Evolutionary conservation across 2,113 vertebrate species (phyloP).

Genomic region (Hiodon alosoides): DNA sequence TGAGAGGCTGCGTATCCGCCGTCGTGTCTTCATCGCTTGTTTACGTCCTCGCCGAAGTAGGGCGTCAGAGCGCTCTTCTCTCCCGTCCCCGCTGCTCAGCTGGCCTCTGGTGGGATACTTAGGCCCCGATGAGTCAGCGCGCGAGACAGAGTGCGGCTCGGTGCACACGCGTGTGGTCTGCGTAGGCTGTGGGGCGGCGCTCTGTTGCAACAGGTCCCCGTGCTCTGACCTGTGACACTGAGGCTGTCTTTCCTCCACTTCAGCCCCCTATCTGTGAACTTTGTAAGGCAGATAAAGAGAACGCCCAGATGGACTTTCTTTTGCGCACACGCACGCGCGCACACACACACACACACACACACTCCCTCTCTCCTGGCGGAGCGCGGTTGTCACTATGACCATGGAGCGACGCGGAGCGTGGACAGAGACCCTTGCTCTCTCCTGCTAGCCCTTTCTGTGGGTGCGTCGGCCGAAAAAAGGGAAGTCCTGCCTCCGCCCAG

Average conservation of each 20-base stretch:
- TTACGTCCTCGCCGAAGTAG: no score
- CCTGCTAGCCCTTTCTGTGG: not conserved
- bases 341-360: conserved; percentile 28
- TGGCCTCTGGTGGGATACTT: no score
- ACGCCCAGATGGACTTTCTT: conserved; percentile 57
- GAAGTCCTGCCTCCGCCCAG: no score
- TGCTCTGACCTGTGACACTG: conserved; percentile 65
- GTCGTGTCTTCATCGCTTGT: no score
- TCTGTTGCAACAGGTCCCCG: not conserved
- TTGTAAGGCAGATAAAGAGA: conserved; percentile 75
- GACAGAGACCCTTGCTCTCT: not conserved
- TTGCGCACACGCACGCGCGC: conserved; percentile 31
- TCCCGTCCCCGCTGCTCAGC: no score
- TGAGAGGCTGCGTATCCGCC: no score
- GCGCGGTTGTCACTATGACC: conserved; percentile 47
- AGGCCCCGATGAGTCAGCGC: not conserved
- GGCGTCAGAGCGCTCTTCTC: no score
- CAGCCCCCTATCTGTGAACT: conserved; percentile 77
- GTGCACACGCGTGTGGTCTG: not conserved
- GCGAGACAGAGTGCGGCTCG: not conserved
- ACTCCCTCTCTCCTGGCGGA: not conserved
- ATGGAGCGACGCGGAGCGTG: conserved; percentile 26
- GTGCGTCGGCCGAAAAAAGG: no score
- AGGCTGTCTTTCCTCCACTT: conserved; percentile 61
- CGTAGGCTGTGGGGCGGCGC: not conserved